A percentile compares a stretch with the other conserved stretches of the same genome.
Conservation (phyloP, 1,140 invertebrate species). For the Hylaeus volcanicus region DNA sequence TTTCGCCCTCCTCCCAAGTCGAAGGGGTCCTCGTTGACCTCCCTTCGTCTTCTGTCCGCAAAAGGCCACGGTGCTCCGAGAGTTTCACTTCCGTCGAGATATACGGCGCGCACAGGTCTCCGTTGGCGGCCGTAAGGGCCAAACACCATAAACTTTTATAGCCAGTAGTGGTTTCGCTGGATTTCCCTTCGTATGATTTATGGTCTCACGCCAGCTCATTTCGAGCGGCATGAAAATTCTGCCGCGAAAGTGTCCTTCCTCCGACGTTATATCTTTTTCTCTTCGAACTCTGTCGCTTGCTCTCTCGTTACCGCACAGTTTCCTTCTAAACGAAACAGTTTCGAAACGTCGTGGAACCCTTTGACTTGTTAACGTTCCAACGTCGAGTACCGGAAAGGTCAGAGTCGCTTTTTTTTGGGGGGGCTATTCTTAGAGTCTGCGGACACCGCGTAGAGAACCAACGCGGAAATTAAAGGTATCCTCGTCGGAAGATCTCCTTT, state of each 20-base stretch:
- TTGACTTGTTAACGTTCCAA: conserved; percentile 17
- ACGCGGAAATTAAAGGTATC: neutral
- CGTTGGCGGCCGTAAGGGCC: conserved; percentile 39
- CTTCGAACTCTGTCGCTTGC: neutral
- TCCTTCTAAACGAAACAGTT: neutral
- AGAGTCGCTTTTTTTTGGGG: neutral
- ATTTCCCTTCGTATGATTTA: conserved; percentile 67
- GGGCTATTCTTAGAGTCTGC: neutral
- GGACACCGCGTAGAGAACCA: neutral
- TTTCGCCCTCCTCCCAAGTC: neutral
- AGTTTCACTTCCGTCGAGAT: conserved; percentile 69
- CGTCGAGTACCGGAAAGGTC: neutral
- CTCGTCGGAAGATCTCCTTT: neutral
- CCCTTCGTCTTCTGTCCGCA: conserved; percentile 7
- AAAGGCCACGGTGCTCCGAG: conserved; percentile 6
- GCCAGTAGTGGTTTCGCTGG: conserved; percentile 68
- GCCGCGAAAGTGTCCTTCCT: conserved; percentile 23
- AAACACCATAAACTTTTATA: conserved; percentile 72
- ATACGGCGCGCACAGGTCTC: conserved; percentile 18
- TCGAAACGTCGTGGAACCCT: neutral
- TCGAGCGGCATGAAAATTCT: conserved; percentile 25
- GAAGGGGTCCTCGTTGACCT: conserved; percentile 11
- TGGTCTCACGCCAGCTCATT: conserved; percentile 46
- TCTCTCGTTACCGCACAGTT: neutral
- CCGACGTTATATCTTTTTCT: neutral